Percentiles rank a stretch among this genome's conserved stretches.
Evolutionary conservation across 2,888 invertebrate species (phyloP).

Genomic region (Hyposoter dolosus): DNA sequence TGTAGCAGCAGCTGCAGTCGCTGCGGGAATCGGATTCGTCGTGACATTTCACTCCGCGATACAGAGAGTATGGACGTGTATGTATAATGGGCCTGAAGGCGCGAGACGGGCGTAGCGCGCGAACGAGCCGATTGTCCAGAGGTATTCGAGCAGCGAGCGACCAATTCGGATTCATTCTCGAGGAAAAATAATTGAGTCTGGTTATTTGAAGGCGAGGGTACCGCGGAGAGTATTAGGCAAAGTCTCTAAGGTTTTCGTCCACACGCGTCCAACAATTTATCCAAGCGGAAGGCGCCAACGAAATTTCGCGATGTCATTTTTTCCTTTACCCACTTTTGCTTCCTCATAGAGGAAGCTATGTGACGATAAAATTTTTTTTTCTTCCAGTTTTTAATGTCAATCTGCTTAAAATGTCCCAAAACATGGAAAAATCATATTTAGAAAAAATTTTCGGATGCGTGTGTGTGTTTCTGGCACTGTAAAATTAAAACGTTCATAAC

Average conservation of each 20-base stretch:
- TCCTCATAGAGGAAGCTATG: too few relatives aligned
- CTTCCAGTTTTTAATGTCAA: too few relatives aligned
- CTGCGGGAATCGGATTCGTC: conserved; percentile 76
- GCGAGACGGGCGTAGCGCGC: conserved; percentile 64
- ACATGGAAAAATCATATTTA: too few relatives aligned
- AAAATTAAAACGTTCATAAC: too few relatives aligned
- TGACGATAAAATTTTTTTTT: too few relatives aligned
- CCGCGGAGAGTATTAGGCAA: conserved; percentile 1
- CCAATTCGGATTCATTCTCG: conserved; percentile 77
- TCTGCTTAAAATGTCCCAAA: too few relatives aligned
- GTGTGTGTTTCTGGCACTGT: too few relatives aligned
- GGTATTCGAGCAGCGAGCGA: conserved; percentile 79
- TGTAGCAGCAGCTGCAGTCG: conserved; percentile 78
- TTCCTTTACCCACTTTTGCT: too few relatives aligned
- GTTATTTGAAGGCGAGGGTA: conserved; percentile 30
- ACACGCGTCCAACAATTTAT: conserved; percentile 11
- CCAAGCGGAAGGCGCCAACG: conserved; percentile 12
- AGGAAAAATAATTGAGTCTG: conserved; percentile 83
- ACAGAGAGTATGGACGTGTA: conserved; percentile 13
- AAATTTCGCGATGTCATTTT: background rate
- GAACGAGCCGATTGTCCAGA: conserved; percentile 80
- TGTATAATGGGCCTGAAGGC: conserved; percentile 50
- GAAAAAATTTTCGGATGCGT: too few relatives aligned
- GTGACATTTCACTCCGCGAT: conserved; percentile 61
- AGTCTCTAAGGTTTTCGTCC: background rate